Percentiles rank a stretch among this genome's conserved stretches.
phyloP scores from a whole-genome alignment of 2,888 invertebrate species.

The Venusia cambrica region DNA sequence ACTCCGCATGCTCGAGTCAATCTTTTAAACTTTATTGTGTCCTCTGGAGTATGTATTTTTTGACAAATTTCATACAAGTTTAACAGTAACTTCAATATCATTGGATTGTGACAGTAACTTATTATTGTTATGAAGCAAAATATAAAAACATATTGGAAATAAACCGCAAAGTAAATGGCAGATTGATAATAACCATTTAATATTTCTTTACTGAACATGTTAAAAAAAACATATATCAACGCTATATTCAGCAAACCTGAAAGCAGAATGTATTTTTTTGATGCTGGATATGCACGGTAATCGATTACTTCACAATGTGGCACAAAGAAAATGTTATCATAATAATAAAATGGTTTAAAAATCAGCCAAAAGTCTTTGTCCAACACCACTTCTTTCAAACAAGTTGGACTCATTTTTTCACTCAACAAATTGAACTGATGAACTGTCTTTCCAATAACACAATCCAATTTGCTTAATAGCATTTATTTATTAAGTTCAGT shows the following conservation, averaged over 20 bases:
- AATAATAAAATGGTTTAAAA: constrained; percentile 7
- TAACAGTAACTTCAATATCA: not conserved
- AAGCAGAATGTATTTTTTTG: not conserved
- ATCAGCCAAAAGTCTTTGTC: not conserved
- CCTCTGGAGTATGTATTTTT: constrained; percentile 1
- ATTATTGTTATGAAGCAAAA: not conserved
- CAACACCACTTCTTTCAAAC: not conserved
- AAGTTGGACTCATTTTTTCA: not conserved
- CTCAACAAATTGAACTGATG: too few relatives aligned
- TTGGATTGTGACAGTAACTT: not conserved
- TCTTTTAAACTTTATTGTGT: constrained; percentile 1
- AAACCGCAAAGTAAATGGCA: not conserved
- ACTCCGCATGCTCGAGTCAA: not conserved
- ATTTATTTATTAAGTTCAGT: too few relatives aligned
- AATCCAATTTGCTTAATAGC: too few relatives aligned
- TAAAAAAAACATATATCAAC: not conserved
- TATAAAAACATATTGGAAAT: not conserved
- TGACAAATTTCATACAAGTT: not conserved
- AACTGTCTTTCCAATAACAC: too few relatives aligned
- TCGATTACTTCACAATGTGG: not conserved
- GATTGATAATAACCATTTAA: not conserved
- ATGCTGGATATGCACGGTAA: not conserved
- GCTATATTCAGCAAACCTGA: not conserved
- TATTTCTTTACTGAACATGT: not conserved
- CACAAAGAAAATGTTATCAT: constrained; percentile 1